Conservation (phyloP, 2,888 invertebrate species). For the Lasioglossum marginatum region DNA sequence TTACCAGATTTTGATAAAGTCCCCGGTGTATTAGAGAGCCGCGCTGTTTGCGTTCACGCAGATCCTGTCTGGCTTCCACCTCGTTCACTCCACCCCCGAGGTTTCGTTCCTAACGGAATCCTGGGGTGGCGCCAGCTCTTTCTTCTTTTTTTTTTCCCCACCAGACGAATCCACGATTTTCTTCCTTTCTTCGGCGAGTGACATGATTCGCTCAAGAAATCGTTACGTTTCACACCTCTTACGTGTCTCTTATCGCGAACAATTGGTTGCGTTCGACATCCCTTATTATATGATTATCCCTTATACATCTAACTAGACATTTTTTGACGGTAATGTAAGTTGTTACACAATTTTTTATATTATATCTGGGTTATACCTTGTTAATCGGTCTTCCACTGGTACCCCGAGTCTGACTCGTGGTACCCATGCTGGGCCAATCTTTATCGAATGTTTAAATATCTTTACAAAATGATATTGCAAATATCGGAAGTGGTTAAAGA, state of each 20-base stretch:
- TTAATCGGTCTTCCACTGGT: neutral
- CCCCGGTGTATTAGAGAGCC: conserved; percentile 75
- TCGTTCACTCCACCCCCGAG: conserved; percentile 58
- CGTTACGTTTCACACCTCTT: neutral
- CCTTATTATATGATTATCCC: no score
- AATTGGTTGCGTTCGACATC: neutral
- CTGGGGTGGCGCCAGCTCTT: conserved; percentile 49
- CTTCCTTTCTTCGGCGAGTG: conserved; percentile 15
- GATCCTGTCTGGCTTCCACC: conserved; percentile 72
- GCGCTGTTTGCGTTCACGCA: conserved; percentile 75
- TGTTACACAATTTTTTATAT: neutral
- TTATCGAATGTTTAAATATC: no score
- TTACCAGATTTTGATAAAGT: conserved; percentile 79
- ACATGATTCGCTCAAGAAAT: conserved; percentile 15
- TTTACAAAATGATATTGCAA: no score
- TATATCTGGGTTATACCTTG: neutral
- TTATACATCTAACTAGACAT: no score
- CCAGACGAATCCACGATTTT: conserved; percentile 23
- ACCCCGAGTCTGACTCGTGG: no score
- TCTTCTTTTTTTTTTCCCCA: conserved; percentile 25
- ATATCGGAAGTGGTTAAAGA: no score
- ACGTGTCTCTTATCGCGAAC: neutral
- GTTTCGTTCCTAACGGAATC: conserved; percentile 64
- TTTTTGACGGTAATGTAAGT: neutral
- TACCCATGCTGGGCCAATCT: no score